These are phyloP conservation scores for Melanotaenia pygmaea DNA, from an alignment of 2,797 vertebrate genomes.

Conservation along the genomic window DNA sequence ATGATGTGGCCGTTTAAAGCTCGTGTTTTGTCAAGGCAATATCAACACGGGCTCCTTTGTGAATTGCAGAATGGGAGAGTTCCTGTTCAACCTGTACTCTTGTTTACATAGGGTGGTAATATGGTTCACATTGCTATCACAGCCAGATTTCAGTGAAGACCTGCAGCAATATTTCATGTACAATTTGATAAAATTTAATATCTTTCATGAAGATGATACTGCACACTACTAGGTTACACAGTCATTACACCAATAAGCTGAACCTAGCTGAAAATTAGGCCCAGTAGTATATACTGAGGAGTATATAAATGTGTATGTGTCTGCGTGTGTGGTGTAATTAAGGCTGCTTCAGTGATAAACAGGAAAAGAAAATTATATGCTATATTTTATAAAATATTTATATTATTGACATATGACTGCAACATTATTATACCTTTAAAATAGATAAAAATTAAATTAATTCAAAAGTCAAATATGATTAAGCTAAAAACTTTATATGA, in stretches of 20 bases:
- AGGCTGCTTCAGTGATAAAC: no score
- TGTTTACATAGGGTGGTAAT: conserved; percentile 53
- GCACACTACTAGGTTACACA: background rate
- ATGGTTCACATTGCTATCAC: background rate
- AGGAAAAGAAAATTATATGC: no score
- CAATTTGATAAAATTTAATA: background rate
- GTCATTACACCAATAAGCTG: background rate
- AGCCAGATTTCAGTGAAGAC: background rate
- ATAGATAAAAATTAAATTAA: no score
- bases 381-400: no score
- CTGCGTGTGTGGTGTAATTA: no score
- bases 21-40: conserved; percentile 63
- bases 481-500: no score
- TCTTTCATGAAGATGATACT: conserved; percentile 44
- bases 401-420: no score
- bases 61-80: background rate
- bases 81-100: conserved; percentile 22
- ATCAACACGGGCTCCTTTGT: background rate
- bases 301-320: no score
- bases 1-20: conserved; percentile 92
- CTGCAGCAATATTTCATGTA: background rate
- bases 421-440: no score
- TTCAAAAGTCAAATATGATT: no score
- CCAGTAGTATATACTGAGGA: no score
- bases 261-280: background rate